phyloP scores from a whole-genome alignment of 2,888 invertebrate species.

The Trichacis sp. region DNA sequence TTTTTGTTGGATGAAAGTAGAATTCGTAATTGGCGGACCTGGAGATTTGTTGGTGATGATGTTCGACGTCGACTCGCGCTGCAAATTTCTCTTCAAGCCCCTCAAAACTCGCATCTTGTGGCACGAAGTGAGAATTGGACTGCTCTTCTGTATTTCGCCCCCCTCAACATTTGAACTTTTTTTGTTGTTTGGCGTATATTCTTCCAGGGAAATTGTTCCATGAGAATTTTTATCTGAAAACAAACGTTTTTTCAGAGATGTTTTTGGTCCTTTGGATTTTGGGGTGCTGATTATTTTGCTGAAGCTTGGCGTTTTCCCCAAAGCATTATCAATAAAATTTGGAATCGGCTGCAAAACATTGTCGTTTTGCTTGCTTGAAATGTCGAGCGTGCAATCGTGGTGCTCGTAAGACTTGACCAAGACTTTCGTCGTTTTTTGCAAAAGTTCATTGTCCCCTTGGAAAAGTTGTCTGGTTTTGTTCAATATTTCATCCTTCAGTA shows the following conservation, averaged over 20 bases:
- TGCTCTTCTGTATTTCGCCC: constrained; percentile 3
- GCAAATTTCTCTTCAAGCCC: background rate
- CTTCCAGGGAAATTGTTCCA: background rate
- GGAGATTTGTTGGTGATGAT: background rate
- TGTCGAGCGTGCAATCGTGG: background rate
- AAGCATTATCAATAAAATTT: background rate
- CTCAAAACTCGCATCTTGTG: constrained; percentile 9
- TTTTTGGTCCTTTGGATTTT: background rate
- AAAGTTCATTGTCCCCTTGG: constrained; percentile 44
- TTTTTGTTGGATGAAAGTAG: constrained; percentile 49
- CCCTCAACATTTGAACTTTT: background rate
- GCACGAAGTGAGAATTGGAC: constrained; percentile 43
- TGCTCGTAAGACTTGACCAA: constrained; percentile 25
- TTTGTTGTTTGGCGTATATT: no score
- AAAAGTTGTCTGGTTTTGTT: constrained; percentile 54
- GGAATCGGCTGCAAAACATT: background rate
- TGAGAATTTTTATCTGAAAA: constrained; percentile 3
- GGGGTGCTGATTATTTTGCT: background rate
- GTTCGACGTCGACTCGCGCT: background rate
- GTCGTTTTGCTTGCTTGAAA: background rate
- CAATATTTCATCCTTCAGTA: constrained; percentile 53
- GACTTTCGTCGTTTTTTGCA: constrained; percentile 44
- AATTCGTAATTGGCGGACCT: constrained; percentile 50
- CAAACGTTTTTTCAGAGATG: constrained; percentile 5
- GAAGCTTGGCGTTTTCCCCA: background rate